Conservation (phyloP, 2,113 vertebrate genomes). For the Sminthopsis crassicaudata region DNA sequence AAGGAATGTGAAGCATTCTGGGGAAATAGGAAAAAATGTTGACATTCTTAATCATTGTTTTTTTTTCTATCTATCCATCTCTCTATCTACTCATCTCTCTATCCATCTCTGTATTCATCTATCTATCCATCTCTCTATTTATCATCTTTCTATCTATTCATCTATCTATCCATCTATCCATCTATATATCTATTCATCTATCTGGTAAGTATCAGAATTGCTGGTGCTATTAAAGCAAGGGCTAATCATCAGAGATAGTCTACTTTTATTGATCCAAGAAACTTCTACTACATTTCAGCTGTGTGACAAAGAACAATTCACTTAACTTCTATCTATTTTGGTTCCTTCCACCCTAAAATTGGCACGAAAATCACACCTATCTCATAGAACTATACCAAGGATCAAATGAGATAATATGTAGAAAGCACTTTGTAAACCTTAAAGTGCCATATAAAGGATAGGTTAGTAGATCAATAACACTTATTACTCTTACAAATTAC, state of each 20-base stretch:
- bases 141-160: too few species aligned
- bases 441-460: not conserved
- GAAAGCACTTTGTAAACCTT: not conserved
- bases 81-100: too few species aligned
- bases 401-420: not conserved
- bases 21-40: not conserved
- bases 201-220: not conserved
- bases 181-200: not conserved
- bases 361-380: not conserved
- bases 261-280: not conserved
- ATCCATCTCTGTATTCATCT: not conserved
- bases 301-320: not conserved
- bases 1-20: not conserved
- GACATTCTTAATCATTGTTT: not conserved
- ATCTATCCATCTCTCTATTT: too few species aligned
- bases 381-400: not conserved
- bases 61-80: not conserved
- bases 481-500: not conserved
- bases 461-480: not conserved
- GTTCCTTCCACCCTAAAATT: not conserved
- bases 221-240: not conserved
- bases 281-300: not conserved
- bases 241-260: not conserved
- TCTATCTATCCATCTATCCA: too few species aligned
- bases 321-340: not conserved